Percentiles rank a stretch among this genome's conserved stretches.
Evolutionary conservation across 1,140 invertebrate genomes (phyloP).

Genomic region (Bombus vancouverensis): DNA sequence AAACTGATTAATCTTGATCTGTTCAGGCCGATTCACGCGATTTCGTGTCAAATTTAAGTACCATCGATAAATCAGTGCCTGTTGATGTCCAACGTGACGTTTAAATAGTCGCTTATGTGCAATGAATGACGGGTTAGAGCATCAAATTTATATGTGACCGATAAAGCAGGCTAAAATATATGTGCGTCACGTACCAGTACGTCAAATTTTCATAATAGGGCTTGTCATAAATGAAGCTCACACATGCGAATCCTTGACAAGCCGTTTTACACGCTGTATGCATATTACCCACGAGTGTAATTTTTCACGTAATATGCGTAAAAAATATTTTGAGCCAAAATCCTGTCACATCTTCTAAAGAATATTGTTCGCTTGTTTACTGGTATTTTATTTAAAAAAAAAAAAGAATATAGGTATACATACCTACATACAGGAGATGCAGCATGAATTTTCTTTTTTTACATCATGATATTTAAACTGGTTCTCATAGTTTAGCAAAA

Average conservation of each 20-base stretch:
- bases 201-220: conserved; percentile 53
- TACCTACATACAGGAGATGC: background rate
- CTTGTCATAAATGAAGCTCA: conserved; percentile 22
- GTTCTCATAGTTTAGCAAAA: background rate
- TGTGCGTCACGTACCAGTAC: conserved; percentile 23
- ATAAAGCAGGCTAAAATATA: conserved; percentile 34
- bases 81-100: conserved; percentile 34
- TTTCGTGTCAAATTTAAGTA: conserved; percentile 32
- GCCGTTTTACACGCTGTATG: background rate
- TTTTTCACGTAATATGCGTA: background rate
- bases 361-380: background rate
- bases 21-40: conserved; percentile 4
- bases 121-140: conserved; percentile 33
- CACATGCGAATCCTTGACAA: background rate
- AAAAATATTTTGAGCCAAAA: background rate
- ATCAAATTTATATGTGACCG: conserved; percentile 51
- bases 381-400: background rate
- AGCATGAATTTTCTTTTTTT: background rate
- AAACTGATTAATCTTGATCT: conserved; percentile 31
- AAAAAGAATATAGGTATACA: no score
- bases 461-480: background rate
- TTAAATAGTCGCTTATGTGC: conserved; percentile 46
- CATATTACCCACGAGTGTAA: background rate
- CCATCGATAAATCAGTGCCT: conserved; percentile 47
- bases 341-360: background rate